These are phyloP conservation scores for Chaunax sp. DNA, from an alignment of 2,797 vertebrate species.

Conservation along the genomic window DNA sequence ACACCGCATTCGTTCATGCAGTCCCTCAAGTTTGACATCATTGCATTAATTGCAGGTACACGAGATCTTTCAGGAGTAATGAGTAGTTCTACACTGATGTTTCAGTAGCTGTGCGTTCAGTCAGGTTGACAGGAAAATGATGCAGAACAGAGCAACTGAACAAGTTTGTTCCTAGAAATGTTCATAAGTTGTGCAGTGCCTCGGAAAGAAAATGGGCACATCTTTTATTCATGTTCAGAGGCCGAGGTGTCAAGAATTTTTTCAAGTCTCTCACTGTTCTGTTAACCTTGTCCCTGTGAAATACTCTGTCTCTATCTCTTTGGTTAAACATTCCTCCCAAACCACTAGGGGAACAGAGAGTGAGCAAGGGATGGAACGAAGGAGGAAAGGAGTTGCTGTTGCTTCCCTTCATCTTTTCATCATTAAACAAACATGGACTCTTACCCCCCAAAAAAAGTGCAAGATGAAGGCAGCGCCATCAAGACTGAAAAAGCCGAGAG, in stretches of 20 bases:
- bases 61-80: conserved; percentile 42
- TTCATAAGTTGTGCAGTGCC: conserved; percentile 49
- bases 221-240: conserved; percentile 80
- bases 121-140: conserved; percentile 46
- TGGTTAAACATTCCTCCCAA: conserved; percentile 70
- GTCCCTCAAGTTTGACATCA: conserved; percentile 30
- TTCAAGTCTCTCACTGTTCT: conserved; percentile 75
- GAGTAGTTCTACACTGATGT: conserved; percentile 20
- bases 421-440: conserved; percentile 60
- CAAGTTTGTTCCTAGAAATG: conserved; percentile 59
- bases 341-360: conserved; percentile 18
- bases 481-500: conserved; percentile 11
- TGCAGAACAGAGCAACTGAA: conserved; percentile 42
- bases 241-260: conserved; percentile 80
- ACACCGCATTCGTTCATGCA: conserved; percentile 40
- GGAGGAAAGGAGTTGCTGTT: conserved; percentile 12
- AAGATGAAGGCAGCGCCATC: conserved; percentile 12
- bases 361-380: not conserved
- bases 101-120: conserved; percentile 10
- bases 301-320: conserved; percentile 67
- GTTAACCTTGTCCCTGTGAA: conserved; percentile 77
- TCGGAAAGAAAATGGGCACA: conserved; percentile 38
- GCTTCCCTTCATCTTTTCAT: conserved; percentile 45
- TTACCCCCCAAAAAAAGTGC: conserved; percentile 13
- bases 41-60: conserved; percentile 35